phyloP scores from a whole-genome alignment of 2,113 vertebrate genomes.

The Cheilinus undulatus region DNA sequence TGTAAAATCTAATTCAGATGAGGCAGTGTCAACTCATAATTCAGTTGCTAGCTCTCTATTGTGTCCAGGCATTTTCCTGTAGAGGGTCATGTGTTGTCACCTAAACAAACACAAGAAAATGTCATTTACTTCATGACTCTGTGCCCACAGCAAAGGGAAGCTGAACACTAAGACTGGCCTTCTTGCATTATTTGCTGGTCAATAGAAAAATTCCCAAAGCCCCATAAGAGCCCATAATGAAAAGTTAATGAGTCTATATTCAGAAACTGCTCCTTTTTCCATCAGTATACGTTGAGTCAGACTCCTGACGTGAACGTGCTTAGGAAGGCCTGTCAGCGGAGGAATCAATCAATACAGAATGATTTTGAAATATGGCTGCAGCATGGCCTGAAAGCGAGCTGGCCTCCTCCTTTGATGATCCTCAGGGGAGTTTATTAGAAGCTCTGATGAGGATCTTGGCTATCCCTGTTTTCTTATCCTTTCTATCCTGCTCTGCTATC shows the following conservation, averaged over 20 bases:
- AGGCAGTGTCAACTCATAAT: background rate
- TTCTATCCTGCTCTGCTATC: conserved; percentile 19
- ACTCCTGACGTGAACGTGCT: conserved; percentile 9
- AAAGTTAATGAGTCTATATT: conserved; percentile 7
- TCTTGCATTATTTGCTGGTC: background rate
- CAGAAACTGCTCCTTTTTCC: conserved; percentile 2
- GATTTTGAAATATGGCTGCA: conserved; percentile 44
- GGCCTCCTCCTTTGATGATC: conserved; percentile 40
- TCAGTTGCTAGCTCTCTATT: background rate
- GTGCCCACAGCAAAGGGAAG: background rate
- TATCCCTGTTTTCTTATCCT: conserved; percentile 28
- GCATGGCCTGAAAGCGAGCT: conserved; percentile 9
- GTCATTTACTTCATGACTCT: background rate
- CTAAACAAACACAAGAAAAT: too few relatives aligned
- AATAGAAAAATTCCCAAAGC: background rate
- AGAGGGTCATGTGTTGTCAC: too few relatives aligned
- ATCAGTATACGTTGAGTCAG: conserved; percentile 14
- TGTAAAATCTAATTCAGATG: background rate
- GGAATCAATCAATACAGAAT: conserved; percentile 27
- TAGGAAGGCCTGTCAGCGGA: conserved; percentile 27
- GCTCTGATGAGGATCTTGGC: conserved; percentile 48
- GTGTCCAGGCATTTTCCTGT: background rate
- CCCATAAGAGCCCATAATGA: conserved; percentile 5
- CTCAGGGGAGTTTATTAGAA: conserved; percentile 32
- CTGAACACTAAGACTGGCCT: background rate